Evolutionary conservation across 2,797 vertebrate genomes (phyloP).

Genomic region (Crocodylus rhombifer): DNA sequence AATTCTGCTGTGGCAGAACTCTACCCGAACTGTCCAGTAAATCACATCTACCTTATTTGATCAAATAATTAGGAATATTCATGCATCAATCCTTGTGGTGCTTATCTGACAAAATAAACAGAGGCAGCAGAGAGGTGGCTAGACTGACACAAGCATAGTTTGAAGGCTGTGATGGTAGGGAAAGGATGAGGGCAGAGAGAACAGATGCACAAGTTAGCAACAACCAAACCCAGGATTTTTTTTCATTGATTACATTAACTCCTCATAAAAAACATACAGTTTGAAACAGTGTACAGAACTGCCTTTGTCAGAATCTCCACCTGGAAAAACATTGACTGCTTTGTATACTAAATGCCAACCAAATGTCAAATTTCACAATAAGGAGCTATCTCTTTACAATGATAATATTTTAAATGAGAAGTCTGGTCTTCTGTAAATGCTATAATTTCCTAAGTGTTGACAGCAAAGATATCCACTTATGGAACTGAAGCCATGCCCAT

Average conservation of each 20-base stretch:
- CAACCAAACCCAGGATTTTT: background rate
- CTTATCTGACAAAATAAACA: background rate
- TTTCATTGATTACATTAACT: background rate
- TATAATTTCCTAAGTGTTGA: too few relatives aligned
- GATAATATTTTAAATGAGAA: too few relatives aligned
- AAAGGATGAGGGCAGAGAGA: background rate
- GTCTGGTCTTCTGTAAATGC: too few relatives aligned
- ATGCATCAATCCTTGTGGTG: background rate
- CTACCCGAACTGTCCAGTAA: background rate
- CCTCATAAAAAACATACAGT: background rate
- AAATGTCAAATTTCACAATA: too few relatives aligned
- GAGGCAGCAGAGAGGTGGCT: background rate
- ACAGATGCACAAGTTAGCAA: background rate
- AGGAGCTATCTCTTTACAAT: too few relatives aligned
- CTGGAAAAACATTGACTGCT: too few relatives aligned
- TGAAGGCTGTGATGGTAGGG: background rate
- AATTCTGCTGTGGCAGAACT: slow-evolving; percentile 3
- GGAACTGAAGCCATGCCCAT: too few relatives aligned
- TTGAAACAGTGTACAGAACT: background rate
- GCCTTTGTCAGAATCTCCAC: too few relatives aligned
- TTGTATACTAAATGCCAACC: too few relatives aligned
- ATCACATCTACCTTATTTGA: slow-evolving; percentile 10
- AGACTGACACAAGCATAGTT: background rate
- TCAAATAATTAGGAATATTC: background rate
- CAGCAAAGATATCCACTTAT: too few relatives aligned